These are phyloP conservation scores for Synodontis membranacea DNA, from an alignment of 2,113 vertebrate species.

Conservation along the genomic window DNA sequence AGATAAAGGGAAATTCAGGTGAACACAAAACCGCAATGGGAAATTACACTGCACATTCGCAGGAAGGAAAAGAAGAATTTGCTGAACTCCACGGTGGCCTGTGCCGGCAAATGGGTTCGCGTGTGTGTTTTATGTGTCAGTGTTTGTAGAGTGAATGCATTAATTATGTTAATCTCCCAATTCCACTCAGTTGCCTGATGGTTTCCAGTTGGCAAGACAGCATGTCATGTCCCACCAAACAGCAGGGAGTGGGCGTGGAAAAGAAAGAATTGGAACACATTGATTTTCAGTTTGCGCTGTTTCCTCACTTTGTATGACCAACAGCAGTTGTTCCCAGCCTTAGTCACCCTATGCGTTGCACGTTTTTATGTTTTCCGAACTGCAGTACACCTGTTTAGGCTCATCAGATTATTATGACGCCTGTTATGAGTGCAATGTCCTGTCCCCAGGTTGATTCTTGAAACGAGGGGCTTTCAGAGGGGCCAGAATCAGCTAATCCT, in stretches of 20 bases:
- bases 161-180: conserved; percentile 59
- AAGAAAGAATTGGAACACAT: conserved; percentile 20
- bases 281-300: conserved; percentile 22
- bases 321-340: conserved; percentile 8
- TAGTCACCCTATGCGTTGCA: not conserved
- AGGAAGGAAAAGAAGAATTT: conserved; percentile 64
- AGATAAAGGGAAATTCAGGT: conserved; percentile 59
- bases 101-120: conserved; percentile 60
- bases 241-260: conserved; percentile 48
- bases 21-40: conserved; percentile 69
- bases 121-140: conserved; percentile 32
- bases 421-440: not conserved
- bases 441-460: not conserved
- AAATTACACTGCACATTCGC: conserved; percentile 63
- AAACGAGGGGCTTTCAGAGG: not conserved
- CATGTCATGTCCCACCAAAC: conserved; percentile 47
- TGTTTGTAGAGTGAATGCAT: conserved; percentile 51
- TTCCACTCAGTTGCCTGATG: conserved; percentile 57
- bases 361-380: not conserved
- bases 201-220: conserved; percentile 55
- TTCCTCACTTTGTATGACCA: conserved; percentile 12
- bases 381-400: not conserved
- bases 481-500: not conserved
- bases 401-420: not conserved
- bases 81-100: conserved; percentile 62